Evolutionary conservation across 1,140 invertebrate species (phyloP), one percentile per base, ranked within the genome.

Genomic region (Listronotus bonariensis): DNA sequence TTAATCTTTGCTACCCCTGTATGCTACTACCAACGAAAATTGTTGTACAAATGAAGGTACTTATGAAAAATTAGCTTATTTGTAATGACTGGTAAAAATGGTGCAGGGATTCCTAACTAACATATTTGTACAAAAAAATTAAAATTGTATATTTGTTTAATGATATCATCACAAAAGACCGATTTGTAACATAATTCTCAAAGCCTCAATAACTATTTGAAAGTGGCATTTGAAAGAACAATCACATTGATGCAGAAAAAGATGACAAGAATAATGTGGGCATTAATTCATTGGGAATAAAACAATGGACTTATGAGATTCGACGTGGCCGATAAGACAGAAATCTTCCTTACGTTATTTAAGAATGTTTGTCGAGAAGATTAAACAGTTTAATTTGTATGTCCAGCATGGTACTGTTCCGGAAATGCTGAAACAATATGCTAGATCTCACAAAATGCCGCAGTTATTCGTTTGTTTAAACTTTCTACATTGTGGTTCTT

Each of bases 221-320:
- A 36, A 36, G 34, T 36, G 31, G 51, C 32, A 38, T 36, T 53
- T 36, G 15, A 46, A 20, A 34, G 41, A 46, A 45, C 20, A 57
- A 46, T 34, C 49, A 36, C 67, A 68, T 68, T 65, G 67, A 64
- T 53, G 54, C 18, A 57, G 31, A 40, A 43, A 41, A 43, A 64
- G 63, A 65, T 62, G 67, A 68, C 67, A 68, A 48, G 67, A 65
- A 62, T 64, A 68, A 65, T 65, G 62, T 65, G 45, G 63, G 58
- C 57, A 68, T 68, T 68, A 68, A 68, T 68, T 65, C 62, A 62
- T 65, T 38, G 63, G 17, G 51, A 68, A 32, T 62, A 55, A 65
- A 65, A 68, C 67, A 68, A 68, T 68, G 67, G 57, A 60, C 17
- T 57, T 48, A 40, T 41, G 62, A 68, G 67, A 68, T 68, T 34